phyloP scores from a whole-genome alignment of 2,113 vertebrate species.

The Paracanthobrama guichenoti region DNA sequence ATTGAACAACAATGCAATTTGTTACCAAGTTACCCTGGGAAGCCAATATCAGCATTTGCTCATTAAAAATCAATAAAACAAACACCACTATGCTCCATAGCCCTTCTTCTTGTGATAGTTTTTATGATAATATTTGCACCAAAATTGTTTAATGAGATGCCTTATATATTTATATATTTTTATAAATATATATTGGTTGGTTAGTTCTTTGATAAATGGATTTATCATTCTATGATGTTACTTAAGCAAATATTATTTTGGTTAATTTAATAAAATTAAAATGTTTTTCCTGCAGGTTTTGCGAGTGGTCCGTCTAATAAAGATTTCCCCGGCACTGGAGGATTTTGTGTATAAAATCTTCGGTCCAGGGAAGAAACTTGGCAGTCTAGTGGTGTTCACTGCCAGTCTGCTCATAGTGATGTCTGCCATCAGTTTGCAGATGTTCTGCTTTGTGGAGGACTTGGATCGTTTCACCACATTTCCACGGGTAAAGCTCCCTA shows the following conservation, averaged over 20 bases:
- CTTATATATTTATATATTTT: no score
- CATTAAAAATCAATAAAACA: conserved; percentile 53
- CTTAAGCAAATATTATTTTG: neutral
- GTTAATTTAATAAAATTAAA: neutral
- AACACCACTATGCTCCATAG: conserved; percentile 10
- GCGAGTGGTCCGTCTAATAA: conserved; percentile 96
- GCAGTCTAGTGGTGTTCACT: conserved; percentile 97
- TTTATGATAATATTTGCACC: neutral
- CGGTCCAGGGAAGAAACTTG: conserved; percentile 96
- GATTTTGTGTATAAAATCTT: conserved; percentile 99
- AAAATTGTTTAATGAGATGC: neutral
- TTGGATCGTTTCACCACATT: conserved; percentile 98
- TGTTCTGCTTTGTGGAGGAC: conserved; percentile 99
- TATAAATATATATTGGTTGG: neutral
- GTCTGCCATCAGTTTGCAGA: conserved; percentile 98
- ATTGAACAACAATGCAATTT: conserved; percentile 56
- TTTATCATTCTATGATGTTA: neutral
- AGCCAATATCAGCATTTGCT: conserved; percentile 52
- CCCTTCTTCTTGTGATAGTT: neutral
- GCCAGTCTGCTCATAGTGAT: conserved; percentile 99
- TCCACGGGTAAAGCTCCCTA: conserved; percentile 82
- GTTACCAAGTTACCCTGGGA: conserved; percentile 48
- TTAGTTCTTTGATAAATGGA: neutral
- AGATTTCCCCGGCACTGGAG: conserved; percentile 97
- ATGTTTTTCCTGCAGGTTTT: conserved; percentile 80